Conservation (phyloP, 2,797 vertebrate species). For the Okamejei kenojei region DNA sequence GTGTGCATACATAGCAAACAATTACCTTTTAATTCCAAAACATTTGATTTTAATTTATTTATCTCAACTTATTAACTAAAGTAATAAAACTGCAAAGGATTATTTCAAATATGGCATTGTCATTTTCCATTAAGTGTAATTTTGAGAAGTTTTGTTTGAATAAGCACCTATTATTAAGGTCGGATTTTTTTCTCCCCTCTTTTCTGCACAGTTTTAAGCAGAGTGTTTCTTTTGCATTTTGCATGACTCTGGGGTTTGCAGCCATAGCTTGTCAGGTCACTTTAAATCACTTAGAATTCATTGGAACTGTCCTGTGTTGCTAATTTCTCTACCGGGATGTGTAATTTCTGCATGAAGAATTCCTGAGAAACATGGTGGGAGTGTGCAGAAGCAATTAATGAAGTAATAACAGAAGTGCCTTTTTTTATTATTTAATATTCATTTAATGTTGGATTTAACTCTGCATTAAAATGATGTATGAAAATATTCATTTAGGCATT, state of each 20-base stretch:
- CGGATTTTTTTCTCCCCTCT: background rate
- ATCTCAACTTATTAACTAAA: background rate
- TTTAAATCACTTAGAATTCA: conserved; percentile 80
- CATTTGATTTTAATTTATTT: background rate
- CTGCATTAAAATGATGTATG: conserved; percentile 55
- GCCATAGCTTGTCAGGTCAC: conserved; percentile 86
- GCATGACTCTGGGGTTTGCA: conserved; percentile 82
- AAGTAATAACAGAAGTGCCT: conserved; percentile 41
- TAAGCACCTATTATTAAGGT: background rate
- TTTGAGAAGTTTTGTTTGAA: background rate
- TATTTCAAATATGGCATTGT: background rate
- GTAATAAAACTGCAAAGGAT: background rate
- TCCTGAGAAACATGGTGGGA: conserved; percentile 43
- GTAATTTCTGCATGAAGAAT: conserved; percentile 40
- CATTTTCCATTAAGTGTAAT: background rate
- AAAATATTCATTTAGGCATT: conserved; percentile 60
- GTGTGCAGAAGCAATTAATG: conserved; percentile 42
- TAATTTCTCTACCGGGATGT: conserved; percentile 64
- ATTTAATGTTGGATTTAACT: conserved; percentile 63
- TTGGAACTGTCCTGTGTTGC: conserved; percentile 72
- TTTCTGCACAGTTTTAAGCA: conserved; percentile 39
- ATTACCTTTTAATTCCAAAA: conserved; percentile 32
- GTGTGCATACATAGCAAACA: conserved; percentile 22
- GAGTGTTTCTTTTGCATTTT: conserved; percentile 85
- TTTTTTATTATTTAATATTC: conserved; percentile 51